A percentile compares a stretch with the other conserved stretches of the same genome.
phyloP scores from a whole-genome alignment of 2,888 invertebrate genomes.

The Synanthedon andrenaeformis region DNA sequence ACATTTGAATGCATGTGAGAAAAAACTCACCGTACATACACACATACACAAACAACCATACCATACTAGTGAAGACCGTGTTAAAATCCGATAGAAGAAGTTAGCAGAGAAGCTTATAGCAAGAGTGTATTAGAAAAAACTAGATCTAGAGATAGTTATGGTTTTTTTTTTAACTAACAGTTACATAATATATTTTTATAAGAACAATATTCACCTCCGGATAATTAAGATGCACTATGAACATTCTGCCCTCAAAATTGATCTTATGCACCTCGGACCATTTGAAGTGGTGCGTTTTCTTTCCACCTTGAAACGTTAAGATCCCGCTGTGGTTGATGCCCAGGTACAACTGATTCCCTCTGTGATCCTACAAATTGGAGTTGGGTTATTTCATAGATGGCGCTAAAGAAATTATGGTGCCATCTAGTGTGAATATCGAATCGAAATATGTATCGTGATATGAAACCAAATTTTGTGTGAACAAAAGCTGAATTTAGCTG shows the following conservation, averaged over 20 bases:
- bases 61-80: no score
- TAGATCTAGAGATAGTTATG: no score
- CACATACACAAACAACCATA: no score
- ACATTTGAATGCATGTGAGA: no score
- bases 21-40: no score
- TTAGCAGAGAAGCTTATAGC: no score
- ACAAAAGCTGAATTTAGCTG: no score
- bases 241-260: conserved; percentile 98
- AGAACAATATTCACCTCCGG: conserved; percentile 78
- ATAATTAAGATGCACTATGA: conserved; percentile 93
- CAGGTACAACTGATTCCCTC: conserved; percentile 90
- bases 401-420: background rate
- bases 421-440: background rate
- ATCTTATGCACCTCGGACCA: conserved; percentile 97
- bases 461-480: background rate
- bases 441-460: no score
- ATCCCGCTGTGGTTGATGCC: conserved; percentile 97
- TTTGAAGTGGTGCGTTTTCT: conserved; percentile 93
- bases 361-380: conserved; percentile 79
- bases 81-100: no score
- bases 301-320: conserved; percentile 92
- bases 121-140: no score
- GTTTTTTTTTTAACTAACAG: no score
- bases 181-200: no score
- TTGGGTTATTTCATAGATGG: conserved; percentile 3